Evolutionary conservation across 2,797 vertebrate genomes (phyloP), one percentile per base, ranked within the genome.

Genomic region (Sebastes dallii): DNA sequence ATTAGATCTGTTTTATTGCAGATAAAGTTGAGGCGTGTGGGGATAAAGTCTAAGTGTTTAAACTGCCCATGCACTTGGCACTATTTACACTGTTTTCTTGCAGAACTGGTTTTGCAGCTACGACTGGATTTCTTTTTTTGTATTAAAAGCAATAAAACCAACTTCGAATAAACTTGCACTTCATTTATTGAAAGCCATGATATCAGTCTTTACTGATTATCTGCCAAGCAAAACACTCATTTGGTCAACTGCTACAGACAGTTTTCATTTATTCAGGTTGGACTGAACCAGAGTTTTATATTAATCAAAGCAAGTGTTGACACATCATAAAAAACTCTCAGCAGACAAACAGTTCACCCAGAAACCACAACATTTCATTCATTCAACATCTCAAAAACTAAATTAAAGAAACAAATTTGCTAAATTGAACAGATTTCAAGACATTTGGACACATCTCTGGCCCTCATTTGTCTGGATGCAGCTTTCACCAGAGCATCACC

Each of bases 21-120:
- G 50, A 46, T 34, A 70, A 24, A 14, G 14, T 0, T 0, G 22
- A 59, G 34, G 65, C 0, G 16, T 56, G 58, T 52, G 76, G 3
- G 66, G 25, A 29, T 58, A 68, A 80, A 80, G 78, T 78, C 34
- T 75, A 24, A 24, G 6, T 13, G 39, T 42, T 42, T 42, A 3
- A 16, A 14, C 52, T 27, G 50, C 13, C 24, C 13, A n/a, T 69
- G 39, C 46, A n/a, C 73, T 77, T 8, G 1, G 1, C 30, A 84
- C 6, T 89, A 27, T 93, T 91, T 82, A 54, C 80, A 58, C 66
- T 62, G n/a, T 12, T 66, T 62, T 75, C 82, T 22, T 20, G 85
- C 73, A 69, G 30, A 88, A 90, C 92, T 61, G 82, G 90, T 94
- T 94, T 58, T 25, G 59, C 72, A 61, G 77, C 77, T 22, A 8